Base-by-base conservation (phyloP, 2,797 vertebrate species). In the Spondyliosoma cantharus region DNA sequence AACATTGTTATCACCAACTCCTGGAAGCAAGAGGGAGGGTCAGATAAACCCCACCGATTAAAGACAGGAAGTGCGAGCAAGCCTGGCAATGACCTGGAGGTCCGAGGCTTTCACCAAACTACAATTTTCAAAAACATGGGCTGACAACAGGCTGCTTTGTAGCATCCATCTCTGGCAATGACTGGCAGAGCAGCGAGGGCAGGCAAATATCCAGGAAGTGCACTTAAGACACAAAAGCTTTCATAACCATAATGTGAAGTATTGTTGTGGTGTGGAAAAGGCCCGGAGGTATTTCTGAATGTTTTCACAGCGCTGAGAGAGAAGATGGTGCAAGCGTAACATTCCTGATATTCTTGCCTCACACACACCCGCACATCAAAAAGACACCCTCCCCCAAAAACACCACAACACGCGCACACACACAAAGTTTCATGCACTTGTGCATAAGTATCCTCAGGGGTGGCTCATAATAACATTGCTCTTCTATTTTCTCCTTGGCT, bases 401-500 rank as follows among this genome's bases (percentile, higher is more conserved):
- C 72, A 76, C 43, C 62, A 74, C 71, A 60, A 62, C 37, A 81
- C 32, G 9, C 37, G 57, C 37, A 71, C 56, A 81, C 7, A 62
- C 49, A 72, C 63, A 81, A 68, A 37, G 46, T 74, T 71, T 37
- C 45, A 71, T 45, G 22, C 61, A 82, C 65, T 71, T 70, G 50
- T 82, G 76, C 37, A 78, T 65, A 79, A 54, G 66, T 80, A 76
- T 83, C 89, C 85, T 82, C 16, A 70, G 83, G 86, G 71, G 20
- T 66, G 71, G 54, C 61, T 85, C 63, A 72, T 80, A 87, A 89
- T 85, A 89, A 86, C 78, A 80, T 72, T 66, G 60, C 83, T 82
- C 75, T 79, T 88, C 82, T 74, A 90, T 89, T 92, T 92, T 87
- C 87, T 89, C 82, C 86, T 84, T 78, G 87, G 75, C 43, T 89